Base-by-base conservation (phyloP, 1,140 invertebrate genomes). In the Drosophila asahinai region DNA sequence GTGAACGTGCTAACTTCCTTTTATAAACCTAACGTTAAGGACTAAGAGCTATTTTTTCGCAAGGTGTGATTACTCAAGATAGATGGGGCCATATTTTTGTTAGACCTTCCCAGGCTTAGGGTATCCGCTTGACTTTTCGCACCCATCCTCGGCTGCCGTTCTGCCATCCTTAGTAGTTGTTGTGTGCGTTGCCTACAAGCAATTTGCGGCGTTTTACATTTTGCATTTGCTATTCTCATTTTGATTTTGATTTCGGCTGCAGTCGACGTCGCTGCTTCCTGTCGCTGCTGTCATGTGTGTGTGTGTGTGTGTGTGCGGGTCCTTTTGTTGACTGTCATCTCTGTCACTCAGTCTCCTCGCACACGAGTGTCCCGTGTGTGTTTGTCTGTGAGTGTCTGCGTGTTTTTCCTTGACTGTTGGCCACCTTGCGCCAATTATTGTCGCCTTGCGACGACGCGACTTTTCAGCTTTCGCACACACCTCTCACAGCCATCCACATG, bases 141-240 rank as follows among this genome's bases (percentile, higher is more conserved):
- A 22, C 30, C 22, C 48, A 30, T 47, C 64, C 65, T 47, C 63
- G 54, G 45, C 45, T 82, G 33, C 45, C 60, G 51, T 51, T 61
- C 64, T 58, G 52, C 49, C 70, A 48, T 80, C 54, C 65, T 79
- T 45, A 22, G 60, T 58, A 22, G n/a, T 25, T 58, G 68, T 76
- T 47, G 38, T 49, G 48, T 55, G 22, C 47, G 64, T 63, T 68
- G 64, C 74, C 83, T 84, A 87, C 81, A 77, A 81, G 61, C 81
- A 87, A 84, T 87, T 87, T 89, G 81, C 77, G 48, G 81, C 61
- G 65, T 70, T 79, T 81, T 80, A 83, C 84, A 89, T 89, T 89
- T 84, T 81, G 61, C 77, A 77, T 84, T 84, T 87, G 65, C 68
- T 67, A 81, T 83, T 87, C 61, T 89, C 77, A 78, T 78, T 86